These are phyloP conservation scores for Paratilapia polleni DNA, from an alignment of 2,113 vertebrate genomes.

Conservation along the genomic window DNA sequence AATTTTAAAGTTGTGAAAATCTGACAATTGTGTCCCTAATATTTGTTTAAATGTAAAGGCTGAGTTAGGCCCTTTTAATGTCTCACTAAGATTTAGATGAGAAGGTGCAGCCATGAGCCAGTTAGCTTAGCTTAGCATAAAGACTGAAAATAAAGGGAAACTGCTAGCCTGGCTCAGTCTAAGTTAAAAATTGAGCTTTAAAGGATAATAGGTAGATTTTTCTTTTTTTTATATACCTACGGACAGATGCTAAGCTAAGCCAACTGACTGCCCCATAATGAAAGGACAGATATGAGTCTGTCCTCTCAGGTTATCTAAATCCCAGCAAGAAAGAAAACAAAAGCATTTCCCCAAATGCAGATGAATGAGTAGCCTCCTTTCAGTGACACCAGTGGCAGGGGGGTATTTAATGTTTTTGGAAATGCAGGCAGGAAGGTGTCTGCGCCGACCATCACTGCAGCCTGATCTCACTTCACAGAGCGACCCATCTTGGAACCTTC, in stretches of 20 bases:
- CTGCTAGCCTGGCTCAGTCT: neutral
- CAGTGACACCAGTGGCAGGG: neutral
- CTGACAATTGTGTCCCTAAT: neutral
- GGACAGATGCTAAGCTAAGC: slow-evolving; percentile 2
- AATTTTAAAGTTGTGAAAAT: neutral
- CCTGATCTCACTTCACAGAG: slow-evolving; percentile 69
- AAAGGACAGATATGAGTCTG: neutral
- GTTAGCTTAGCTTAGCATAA: slow-evolving; percentile 28
- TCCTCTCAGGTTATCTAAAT: neutral
- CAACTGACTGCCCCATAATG: neutral
- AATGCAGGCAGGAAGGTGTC: slow-evolving; percentile 18
- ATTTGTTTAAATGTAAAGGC: neutral
- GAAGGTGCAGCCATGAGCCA: neutral
- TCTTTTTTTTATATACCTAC: slow-evolving; percentile 2
- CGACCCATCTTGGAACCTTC: slow-evolving; percentile 71
- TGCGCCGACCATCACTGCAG: neutral
- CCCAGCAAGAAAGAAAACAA: neutral
- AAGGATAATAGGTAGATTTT: neutral
- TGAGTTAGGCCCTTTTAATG: neutral
- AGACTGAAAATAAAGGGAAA: neutral
- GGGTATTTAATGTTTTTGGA: neutral
- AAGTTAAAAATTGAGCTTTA: neutral
- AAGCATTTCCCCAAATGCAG: neutral
- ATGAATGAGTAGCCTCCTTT: neutral
- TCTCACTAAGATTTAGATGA: neutral